Conservation (phyloP, 92 coral and sea anemone genomes). For the Zoanthus gigantus region DNA sequence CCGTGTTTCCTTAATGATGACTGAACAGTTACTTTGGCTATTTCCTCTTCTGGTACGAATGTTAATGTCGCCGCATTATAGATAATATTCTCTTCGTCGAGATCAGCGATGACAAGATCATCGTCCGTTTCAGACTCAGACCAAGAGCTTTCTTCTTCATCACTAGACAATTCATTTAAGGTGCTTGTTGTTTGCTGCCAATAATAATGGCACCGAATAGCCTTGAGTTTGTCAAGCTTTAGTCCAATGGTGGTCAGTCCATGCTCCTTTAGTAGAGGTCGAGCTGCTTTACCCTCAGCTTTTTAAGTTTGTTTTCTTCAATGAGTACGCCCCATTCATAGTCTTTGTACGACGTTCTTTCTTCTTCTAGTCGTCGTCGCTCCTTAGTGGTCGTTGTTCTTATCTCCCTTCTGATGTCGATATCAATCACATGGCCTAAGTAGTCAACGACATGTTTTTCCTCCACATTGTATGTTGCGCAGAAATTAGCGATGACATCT, state of each 20-base stretch:
- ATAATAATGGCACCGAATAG: conserved; percentile 53
- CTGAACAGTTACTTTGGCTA: no score
- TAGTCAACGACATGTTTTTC: no score
- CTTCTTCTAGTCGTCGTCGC: not conserved
- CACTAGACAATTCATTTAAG: not conserved
- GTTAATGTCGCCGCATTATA: no score
- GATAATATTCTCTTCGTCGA: no score
- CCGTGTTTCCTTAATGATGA: not conserved
- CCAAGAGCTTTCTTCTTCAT: not conserved
- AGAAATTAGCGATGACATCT: no score
- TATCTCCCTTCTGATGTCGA: conserved; percentile 11
- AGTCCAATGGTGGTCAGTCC: not conserved
- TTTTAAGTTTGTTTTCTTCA: conserved; percentile 25
- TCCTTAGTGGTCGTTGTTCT: conserved; percentile 18
- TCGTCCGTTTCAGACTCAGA: no score
- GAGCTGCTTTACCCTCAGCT: conserved; percentile 52
- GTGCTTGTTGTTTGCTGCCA: conserved; percentile 37
- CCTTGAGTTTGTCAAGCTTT: conserved; percentile 51
- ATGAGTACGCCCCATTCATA: not conserved
- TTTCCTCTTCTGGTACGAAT: no score
- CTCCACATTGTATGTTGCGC: no score
- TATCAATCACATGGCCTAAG: not conserved
- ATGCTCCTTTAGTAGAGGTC: conserved; percentile 48
- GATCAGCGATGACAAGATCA: not conserved
- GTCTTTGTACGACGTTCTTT: not conserved